phyloP scores from a whole-genome alignment of 2,113 vertebrate genomes.

The Saimiri boliviensis region DNA sequence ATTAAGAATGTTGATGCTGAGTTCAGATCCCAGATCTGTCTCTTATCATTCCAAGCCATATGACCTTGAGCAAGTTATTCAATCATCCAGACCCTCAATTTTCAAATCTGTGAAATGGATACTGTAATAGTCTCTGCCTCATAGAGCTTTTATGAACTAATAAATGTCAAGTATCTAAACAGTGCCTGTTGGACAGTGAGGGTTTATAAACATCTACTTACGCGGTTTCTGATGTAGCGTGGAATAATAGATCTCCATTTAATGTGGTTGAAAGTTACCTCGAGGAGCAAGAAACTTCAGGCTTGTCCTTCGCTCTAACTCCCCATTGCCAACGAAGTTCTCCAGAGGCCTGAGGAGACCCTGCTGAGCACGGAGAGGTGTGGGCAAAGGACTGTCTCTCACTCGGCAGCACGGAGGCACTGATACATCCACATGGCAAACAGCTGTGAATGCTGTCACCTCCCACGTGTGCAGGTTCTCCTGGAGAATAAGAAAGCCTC shows the following conservation, averaged over 20 bases:
- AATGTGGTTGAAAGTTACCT: not conserved
- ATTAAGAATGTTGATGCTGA: not conserved
- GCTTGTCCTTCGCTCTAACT: not conserved
- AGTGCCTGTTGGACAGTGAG: no score
- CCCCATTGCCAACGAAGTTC: not conserved
- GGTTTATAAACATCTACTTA: no score
- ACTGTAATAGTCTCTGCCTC: not conserved
- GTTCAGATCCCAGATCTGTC: not conserved
- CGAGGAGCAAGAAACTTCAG: not conserved
- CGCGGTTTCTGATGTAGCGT: not conserved
- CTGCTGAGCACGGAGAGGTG: no score
- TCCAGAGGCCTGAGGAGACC: not conserved
- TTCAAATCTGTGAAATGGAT: not conserved
- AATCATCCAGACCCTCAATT: not conserved
- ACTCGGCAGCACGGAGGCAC: not conserved
- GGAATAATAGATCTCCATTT: no score
- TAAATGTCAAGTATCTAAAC: not conserved
- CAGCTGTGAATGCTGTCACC: not conserved
- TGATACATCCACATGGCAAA: not conserved
- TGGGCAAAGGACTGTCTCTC: not conserved
- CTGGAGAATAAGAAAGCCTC: not conserved
- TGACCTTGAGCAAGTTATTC: not conserved
- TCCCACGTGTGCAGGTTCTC: not conserved
- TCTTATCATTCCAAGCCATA: not conserved
- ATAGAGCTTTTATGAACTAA: not conserved